These are phyloP conservation scores for Trachops cirrhosus DNA, from an alignment of 2,797 vertebrate genomes.

Conservation along the genomic window DNA sequence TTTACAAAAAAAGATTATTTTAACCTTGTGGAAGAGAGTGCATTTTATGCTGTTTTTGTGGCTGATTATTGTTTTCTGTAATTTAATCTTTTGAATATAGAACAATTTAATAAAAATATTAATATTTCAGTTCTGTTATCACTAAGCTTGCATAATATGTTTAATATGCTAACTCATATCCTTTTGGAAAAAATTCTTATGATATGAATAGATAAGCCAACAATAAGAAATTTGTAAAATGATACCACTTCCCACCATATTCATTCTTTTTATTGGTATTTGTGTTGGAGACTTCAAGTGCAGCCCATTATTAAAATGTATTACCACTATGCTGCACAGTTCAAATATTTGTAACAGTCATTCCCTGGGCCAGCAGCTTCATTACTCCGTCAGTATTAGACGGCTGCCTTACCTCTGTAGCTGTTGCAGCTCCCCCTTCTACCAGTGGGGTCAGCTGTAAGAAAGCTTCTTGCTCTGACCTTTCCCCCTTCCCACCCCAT, in stretches of 20 bases:
- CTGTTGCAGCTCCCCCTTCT: not conserved
- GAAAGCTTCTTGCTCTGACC: not conserved
- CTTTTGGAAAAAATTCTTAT: not conserved
- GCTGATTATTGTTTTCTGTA: slow-evolving; percentile 16
- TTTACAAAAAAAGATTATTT: not conserved
- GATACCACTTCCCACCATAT: not conserved
- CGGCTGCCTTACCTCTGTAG: not conserved
- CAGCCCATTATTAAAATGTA: slow-evolving; percentile 9
- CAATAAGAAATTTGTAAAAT: not conserved
- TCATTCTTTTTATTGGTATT: not conserved
- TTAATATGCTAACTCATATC: not conserved
- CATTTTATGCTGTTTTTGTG: not conserved
- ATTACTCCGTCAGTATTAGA: not conserved
- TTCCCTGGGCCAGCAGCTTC: not conserved
- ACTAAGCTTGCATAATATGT: not conserved
- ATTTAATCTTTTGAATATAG: not conserved
- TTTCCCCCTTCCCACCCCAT: not conserved
- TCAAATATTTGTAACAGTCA: not conserved
- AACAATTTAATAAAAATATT: not conserved
- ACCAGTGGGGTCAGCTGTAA: not conserved
- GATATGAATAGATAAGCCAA: not conserved
- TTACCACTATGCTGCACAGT: not conserved
- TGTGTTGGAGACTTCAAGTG: not conserved
- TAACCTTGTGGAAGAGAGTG: not conserved
- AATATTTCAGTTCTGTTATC: not conserved